These are phyloP conservation scores for Druon quercuslanigerum DNA, from an alignment of 1,140 invertebrate species.

Conservation along the genomic window DNA sequence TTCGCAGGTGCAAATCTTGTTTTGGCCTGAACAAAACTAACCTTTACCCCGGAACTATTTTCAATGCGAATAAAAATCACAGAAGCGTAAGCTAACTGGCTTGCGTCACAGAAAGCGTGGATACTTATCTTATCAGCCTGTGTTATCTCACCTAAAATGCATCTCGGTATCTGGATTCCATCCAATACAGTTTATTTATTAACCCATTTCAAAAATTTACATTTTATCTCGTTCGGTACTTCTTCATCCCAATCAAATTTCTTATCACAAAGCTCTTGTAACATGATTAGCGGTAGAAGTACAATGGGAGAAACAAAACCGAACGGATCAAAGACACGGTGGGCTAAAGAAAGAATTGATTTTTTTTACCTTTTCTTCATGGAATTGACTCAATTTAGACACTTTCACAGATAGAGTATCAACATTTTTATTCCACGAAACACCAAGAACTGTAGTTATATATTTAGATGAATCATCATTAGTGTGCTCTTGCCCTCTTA, in stretches of 20 bases:
- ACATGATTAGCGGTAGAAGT: constrained; percentile 49
- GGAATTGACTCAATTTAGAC: not conserved
- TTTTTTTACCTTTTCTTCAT: constrained; percentile 28
- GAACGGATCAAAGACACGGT: constrained; percentile 48
- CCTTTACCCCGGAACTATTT: not conserved
- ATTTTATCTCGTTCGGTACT: constrained; percentile 24
- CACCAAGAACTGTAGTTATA: not conserved
- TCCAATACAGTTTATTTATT: constrained; percentile 33
- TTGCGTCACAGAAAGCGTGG: constrained; percentile 36
- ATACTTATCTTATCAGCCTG: not conserved
- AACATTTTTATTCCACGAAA: not conserved
- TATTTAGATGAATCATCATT: not conserved
- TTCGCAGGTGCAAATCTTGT: too few relatives aligned
- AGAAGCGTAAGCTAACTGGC: constrained; percentile 5
- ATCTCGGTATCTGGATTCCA: constrained; percentile 26
- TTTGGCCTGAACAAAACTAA: not conserved
- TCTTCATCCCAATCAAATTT: constrained; percentile 57
- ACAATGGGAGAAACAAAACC: constrained; percentile 57
- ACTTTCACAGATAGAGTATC: constrained; percentile 10
- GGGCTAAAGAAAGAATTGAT: constrained; percentile 44
- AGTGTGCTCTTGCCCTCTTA: constrained; percentile 22
- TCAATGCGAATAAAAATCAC: not conserved
- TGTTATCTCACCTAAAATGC: not conserved
- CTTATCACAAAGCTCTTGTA: constrained; percentile 40
- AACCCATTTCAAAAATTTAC: constrained; percentile 43